These are phyloP conservation scores for Rana temporaria DNA, from an alignment of 2,113 vertebrate species.

Conservation along the genomic window DNA sequence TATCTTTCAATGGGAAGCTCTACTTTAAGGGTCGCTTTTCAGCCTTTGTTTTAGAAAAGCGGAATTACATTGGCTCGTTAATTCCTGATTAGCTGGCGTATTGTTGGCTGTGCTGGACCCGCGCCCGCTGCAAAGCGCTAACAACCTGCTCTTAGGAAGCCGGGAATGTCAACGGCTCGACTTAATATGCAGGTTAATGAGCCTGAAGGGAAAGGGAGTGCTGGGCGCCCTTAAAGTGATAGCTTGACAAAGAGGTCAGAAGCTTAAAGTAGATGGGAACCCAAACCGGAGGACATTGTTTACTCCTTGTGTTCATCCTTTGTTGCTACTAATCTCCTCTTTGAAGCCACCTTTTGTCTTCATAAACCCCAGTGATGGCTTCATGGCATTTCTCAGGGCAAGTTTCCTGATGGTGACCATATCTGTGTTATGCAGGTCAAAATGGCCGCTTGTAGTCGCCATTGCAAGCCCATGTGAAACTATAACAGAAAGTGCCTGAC, in stretches of 20 bases:
- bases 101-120: slow-evolving; percentile 28
- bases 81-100: slow-evolving; percentile 52
- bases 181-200: slow-evolving; percentile 44
- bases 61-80: slow-evolving; percentile 46
- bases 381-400: no score
- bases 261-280: no score
- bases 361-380: no score
- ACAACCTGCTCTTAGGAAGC: slow-evolving; percentile 34
- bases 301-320: no score
- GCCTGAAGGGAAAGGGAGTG: slow-evolving; percentile 12
- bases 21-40: slow-evolving; percentile 41
- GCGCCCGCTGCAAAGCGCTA: slow-evolving; percentile 29
- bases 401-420: no score
- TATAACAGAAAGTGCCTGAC: no score
- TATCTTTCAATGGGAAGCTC: slow-evolving; percentile 36
- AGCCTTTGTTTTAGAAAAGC: slow-evolving; percentile 34
- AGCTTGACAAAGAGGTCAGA: slow-evolving; percentile 12
- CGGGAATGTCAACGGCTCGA: slow-evolving; percentile 19
- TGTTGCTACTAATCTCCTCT: no score
- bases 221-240: slow-evolving; percentile 31
- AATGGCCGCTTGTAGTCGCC: no score
- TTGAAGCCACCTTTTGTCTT: no score
- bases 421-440: no score
- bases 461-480: no score
- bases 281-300: no score